These are phyloP conservation scores for Muntiacus muntjak DNA, from an alignment of 2,113 vertebrate genomes.

Conservation along the genomic window DNA sequence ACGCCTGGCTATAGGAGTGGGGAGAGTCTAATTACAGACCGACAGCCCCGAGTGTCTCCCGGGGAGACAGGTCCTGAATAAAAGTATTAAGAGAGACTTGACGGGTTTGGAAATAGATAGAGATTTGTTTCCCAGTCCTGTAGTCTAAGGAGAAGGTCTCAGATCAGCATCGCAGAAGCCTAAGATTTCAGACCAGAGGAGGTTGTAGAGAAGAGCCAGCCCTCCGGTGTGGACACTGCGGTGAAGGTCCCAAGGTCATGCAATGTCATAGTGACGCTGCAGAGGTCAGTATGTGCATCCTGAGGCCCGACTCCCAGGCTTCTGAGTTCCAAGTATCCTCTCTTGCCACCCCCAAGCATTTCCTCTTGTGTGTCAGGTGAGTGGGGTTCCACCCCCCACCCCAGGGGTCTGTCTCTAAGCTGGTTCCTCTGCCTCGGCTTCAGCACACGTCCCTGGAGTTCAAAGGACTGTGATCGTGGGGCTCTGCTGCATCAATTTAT, in stretches of 20 bases:
- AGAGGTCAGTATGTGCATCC: not conserved
- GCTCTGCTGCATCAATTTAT: not conserved
- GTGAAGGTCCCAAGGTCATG: not conserved
- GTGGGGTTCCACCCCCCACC: not conserved
- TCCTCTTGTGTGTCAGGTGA: not conserved
- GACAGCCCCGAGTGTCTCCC: not conserved
- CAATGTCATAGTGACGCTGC: not conserved
- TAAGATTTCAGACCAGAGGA: not conserved
- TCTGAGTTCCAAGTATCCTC: not conserved
- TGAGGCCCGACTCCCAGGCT: not conserved
- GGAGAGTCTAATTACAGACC: slow-evolving; percentile 37
- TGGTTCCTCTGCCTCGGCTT: not conserved
- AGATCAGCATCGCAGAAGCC: not conserved
- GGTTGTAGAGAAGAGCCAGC: not conserved
- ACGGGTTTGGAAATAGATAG: not conserved
- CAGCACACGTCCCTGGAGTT: rapidly evolving
- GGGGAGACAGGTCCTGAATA: slow-evolving; percentile 22
- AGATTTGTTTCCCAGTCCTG: not conserved
- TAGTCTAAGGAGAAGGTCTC: not conserved
- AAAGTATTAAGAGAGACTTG: slow-evolving; percentile 36
- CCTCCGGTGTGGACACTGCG: rapidly evolving
- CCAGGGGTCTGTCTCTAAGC: not conserved
- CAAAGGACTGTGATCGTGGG: not conserved
- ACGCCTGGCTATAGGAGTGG: not conserved
- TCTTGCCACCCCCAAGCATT: not conserved